Percentiles rank a stretch among this genome's conserved stretches.
Conservation (phyloP, 2,113 vertebrate species). For the Piaya cayana region DNA sequence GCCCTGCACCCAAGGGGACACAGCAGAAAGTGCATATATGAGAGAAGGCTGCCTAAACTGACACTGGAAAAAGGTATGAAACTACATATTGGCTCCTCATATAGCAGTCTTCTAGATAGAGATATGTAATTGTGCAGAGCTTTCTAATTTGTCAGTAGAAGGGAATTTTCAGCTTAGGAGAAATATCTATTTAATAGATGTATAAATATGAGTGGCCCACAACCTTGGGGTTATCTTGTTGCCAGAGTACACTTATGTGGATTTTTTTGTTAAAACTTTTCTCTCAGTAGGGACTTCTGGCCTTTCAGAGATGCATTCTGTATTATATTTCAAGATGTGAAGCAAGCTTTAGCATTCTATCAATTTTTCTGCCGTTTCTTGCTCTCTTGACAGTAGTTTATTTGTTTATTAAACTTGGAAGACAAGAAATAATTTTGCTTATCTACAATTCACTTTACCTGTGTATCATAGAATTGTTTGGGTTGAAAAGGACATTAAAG, state of each 20-base stretch:
- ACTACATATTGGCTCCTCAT: not conserved
- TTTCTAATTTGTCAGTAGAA: not conserved
- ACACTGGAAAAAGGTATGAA: not conserved
- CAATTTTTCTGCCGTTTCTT: not conserved
- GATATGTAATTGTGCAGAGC: not conserved
- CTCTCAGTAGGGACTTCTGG: not conserved
- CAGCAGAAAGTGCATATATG: fast-evolving
- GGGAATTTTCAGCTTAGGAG: not conserved
- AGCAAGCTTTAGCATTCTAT: too few relatives aligned
- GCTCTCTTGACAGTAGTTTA: not conserved
- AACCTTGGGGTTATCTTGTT: not conserved
- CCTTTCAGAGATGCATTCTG: not conserved
- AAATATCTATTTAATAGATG: not conserved
- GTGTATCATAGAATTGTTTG: not conserved
- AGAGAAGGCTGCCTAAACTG: not conserved
- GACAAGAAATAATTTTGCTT: not conserved
- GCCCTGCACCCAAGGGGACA: fast-evolving
- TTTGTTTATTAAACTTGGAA: not conserved
- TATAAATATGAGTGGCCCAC: not conserved
- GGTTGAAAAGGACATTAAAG: too few relatives aligned
- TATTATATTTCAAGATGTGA: not conserved
- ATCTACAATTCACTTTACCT: not conserved
- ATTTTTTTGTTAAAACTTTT: not conserved
- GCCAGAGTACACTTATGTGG: not conserved
- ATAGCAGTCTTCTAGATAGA: not conserved